Base-by-base conservation (phyloP, 2,797 vertebrate species). In the Coregonus sp. region DNA sequence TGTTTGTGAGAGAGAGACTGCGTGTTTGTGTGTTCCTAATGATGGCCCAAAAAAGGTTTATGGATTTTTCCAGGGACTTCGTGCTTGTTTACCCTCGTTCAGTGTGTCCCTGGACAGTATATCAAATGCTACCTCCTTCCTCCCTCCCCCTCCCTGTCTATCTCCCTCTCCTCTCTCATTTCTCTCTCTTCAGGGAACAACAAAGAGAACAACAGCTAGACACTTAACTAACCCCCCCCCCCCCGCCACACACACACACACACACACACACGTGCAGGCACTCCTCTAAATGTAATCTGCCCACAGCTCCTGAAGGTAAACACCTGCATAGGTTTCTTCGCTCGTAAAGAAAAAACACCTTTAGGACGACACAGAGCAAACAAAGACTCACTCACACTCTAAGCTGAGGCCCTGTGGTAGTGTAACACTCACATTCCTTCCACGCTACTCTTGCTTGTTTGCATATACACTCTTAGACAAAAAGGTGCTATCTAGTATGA, bases 21-120 rank as follows among this genome's bases (percentile, higher is more conserved):
- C 51, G 51, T 52, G n/a, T 51, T 37, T 70, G n/a, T 33, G 51
- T 56, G 72, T 61, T 59, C 67, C 33, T 70, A n/a, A 29, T n/a
- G 20, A 37, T 52, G 7, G 25, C 15, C 73, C 59, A 54, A 59
- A 70, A 59, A 79, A 47, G 25, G 81, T 72, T 78, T 81, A 85
- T 86, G 65, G 70, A 78, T 87, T 82, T 78, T 74, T 77, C 65
- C 74, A 69, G 68, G 40, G 20, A 74, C 83, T 81, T 84, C 80
- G 80, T 84, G 75, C 71, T 83, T 80, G 75, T 80, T 80, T 66
- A 77, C 65, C 68, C 72, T 15, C n/a, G n/a, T 59, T 25, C 68
- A 54, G 14, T 33, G 47, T 59, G 54, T 75, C 65, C 67, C 66
- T 47, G 35, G 63, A 63, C 29, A 69, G 67, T 29, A 75, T 67